Percentiles rank a stretch among this genome's conserved stretches.
These are phyloP conservation scores for Dynastes tityus DNA, from an alignment of 2,888 invertebrate species.

Conservation along the genomic window DNA sequence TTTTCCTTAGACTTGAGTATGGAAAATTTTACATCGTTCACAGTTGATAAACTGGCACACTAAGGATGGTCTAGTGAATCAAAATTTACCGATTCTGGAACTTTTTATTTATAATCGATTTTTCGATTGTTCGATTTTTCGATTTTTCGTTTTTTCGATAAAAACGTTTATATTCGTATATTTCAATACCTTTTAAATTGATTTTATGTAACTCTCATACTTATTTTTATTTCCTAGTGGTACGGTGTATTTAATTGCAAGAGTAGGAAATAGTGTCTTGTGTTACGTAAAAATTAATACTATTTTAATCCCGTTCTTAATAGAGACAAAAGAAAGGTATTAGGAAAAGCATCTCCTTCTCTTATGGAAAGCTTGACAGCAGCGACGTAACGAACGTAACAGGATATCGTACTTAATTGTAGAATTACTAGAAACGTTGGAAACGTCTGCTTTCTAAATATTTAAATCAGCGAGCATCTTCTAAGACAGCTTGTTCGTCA, in stretches of 20 bases:
- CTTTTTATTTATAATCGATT: too few species aligned
- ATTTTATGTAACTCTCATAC: neutral
- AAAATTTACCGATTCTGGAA: too few species aligned
- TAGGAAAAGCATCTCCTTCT: neutral
- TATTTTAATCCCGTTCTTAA: too few species aligned
- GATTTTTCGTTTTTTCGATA: too few species aligned
- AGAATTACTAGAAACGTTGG: neutral
- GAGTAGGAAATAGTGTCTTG: neutral
- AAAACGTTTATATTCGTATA: too few species aligned
- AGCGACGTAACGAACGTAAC: neutral
- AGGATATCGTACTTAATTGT: neutral
- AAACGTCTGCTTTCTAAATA: conserved; percentile 25
- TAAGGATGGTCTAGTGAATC: too few species aligned
- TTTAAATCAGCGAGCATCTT: conserved; percentile 20
- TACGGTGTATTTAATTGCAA: neutral
- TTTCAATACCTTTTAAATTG: too few species aligned
- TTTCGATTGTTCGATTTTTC: too few species aligned
- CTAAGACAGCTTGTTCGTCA: neutral
- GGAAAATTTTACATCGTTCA: too few species aligned
- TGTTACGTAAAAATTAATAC: too few species aligned
- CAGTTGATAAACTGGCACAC: too few species aligned
- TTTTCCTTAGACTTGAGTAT: too few species aligned
- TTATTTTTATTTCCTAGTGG: neutral
- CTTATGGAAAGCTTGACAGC: neutral
- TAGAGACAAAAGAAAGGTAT: neutral